These are phyloP conservation scores for Nematopogon swammerdamellus DNA, from an alignment of 2,888 invertebrate species.

Conservation along the genomic window DNA sequence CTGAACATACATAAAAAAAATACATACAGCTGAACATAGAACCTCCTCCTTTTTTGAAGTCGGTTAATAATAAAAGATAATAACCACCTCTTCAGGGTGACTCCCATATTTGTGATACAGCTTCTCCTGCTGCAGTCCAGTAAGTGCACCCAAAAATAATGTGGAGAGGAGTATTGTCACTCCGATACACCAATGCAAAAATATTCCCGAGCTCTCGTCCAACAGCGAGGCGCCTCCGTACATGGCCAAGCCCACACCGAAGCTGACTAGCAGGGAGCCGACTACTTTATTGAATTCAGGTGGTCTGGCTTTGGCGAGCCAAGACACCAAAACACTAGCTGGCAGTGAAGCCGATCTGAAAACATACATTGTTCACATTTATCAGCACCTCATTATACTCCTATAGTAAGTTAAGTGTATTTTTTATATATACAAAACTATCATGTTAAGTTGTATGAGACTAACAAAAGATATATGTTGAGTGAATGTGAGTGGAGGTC, in stretches of 20 bases:
- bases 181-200: slow-evolving; percentile 38
- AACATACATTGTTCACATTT: slow-evolving; percentile 5
- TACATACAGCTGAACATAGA: too few relatives aligned
- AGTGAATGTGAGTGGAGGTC: too few relatives aligned
- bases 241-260: slow-evolving; percentile 37
- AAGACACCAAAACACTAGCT: slow-evolving; percentile 42
- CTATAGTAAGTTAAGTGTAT: too few relatives aligned
- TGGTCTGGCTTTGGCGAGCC: slow-evolving; percentile 27
- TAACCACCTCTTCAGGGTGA: slow-evolving; percentile 43
- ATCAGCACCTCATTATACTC: too few relatives aligned
- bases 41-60: too few relatives aligned
- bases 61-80: too few relatives aligned
- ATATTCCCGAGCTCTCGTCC: slow-evolving; percentile 28
- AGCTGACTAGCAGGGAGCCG: slow-evolving; percentile 36
- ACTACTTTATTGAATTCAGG: slow-evolving; percentile 31
- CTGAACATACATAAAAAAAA: too few relatives aligned
- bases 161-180: slow-evolving; percentile 32
- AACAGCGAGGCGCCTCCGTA: slow-evolving; percentile 35
- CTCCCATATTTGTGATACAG: slow-evolving; percentile 42
- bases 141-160: slow-evolving; percentile 37
- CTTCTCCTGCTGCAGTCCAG: slow-evolving; percentile 42
- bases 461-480: too few relatives aligned
- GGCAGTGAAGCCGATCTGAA: slow-evolving; percentile 44
- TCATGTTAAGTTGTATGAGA: too few relatives aligned
- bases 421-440: too few relatives aligned